phyloP scores from a whole-genome alignment of 2,888 invertebrate genomes.

The Apodemia duryi region DNA sequence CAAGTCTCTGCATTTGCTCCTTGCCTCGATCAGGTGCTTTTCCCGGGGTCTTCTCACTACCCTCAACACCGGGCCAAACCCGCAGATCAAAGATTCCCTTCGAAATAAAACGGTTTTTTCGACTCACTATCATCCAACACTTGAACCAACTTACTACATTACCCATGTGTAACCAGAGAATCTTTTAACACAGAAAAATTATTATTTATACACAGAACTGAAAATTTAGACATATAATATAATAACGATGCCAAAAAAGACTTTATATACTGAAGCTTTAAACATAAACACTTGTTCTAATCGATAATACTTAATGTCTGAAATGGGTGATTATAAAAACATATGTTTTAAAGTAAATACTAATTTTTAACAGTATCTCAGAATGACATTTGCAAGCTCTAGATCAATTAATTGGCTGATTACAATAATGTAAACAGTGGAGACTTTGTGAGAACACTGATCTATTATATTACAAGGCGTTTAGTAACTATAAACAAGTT shows the following conservation, averaged over 20 bases:
- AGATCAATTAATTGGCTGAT: conserved; percentile 1
- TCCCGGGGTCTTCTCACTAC: conserved; percentile 88
- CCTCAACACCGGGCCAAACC: conserved; percentile 95
- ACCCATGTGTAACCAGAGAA: neutral
- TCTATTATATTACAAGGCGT: neutral
- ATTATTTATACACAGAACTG: neutral
- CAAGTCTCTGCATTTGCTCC: conserved; percentile 92
- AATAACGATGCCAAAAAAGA: no score
- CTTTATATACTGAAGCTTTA: no score
- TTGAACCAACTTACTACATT: conserved; percentile 5
- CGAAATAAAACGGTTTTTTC: neutral
- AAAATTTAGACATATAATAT: no score
- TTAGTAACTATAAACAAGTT: neutral
- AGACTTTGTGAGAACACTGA: conserved; percentile 9
- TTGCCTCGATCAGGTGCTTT: conserved; percentile 89
- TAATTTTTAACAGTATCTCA: conserved; percentile 14
- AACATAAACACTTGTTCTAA: no score
- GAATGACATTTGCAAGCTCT: conserved; percentile 6
- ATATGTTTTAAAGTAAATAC: neutral
- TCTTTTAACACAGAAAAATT: neutral
- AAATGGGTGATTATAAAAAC: no score
- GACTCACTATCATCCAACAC: neutral
- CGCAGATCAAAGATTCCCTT: conserved; percentile 92
- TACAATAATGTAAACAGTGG: conserved; percentile 8
- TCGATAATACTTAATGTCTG: no score